A percentile compares a stretch with the other conserved stretches of the same genome.
Evolutionary conservation across 2,888 invertebrate genomes (phyloP).

Genomic region (Erebia ligea): DNA sequence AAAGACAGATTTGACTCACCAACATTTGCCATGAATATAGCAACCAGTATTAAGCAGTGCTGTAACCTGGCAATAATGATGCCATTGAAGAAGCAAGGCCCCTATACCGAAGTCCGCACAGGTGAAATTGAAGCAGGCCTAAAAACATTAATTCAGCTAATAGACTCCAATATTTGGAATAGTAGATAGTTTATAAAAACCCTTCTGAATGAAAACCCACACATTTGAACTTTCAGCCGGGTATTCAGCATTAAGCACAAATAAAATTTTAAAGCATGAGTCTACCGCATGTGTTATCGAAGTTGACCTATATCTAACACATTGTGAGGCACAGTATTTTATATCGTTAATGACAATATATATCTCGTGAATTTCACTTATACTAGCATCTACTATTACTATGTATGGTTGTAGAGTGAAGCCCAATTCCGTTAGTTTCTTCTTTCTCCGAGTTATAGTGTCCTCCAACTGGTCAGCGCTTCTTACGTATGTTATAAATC

Average conservation of each 20-base stretch:
- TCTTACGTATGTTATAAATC: conserved; percentile 5
- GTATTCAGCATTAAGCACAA: not conserved
- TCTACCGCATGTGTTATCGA: conserved; percentile 6
- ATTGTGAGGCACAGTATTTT: conserved; percentile 6
- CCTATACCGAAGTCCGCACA: conserved; percentile 40
- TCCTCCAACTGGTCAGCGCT: conserved; percentile 5
- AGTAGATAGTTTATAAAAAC: no score
- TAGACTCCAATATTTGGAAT: conserved; percentile 1
- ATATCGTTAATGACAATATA: conserved; percentile 4
- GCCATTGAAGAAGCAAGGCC: conserved; percentile 42
- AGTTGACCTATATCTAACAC: conserved; percentile 5
- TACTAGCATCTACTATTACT: conserved; percentile 5
- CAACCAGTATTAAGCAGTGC: conserved; percentile 47
- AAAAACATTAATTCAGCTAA: conserved; percentile 36
- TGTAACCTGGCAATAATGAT: conserved; percentile 47
- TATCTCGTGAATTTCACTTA: conserved; percentile 7
- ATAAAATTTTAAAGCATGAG: not conserved
- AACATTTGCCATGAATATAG: conserved; percentile 46
- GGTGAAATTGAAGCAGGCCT: conserved; percentile 42
- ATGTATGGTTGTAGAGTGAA: conserved; percentile 7
- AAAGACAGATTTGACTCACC: not conserved
- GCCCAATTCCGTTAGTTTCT: conserved; percentile 6
- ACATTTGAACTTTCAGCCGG: no score
- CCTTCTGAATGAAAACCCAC: no score
- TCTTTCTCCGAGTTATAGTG: conserved; percentile 3